Evolutionary conservation across 2,888 invertebrate genomes (phyloP), one percentile per base, ranked within the genome.

Genomic region (Mesopsocus fuscifrons): DNA sequence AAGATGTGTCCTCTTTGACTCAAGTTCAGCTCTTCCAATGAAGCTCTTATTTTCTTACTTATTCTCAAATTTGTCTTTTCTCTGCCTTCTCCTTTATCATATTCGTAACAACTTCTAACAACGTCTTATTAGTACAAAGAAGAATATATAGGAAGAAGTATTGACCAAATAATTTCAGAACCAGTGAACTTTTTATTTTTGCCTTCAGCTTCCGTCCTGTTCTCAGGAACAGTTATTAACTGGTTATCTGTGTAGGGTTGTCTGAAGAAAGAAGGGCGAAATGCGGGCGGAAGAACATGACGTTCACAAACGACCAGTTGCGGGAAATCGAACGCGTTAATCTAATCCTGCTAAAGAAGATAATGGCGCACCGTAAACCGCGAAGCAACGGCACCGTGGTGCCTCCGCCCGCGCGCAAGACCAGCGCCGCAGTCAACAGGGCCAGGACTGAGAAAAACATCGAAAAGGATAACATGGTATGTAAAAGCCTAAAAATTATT

Each of bases 391-490:
- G 20, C 38, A 16, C 17, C n/a, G 18, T 34, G 11, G 44, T 45
- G 38, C 43, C 43, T 17, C 42, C 41, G 8, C 34, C 43, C 11
- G 46, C 15, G 15, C 6, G 38, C 9, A 38, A 43, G 33, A 41
- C 51, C n/a, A 51, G 51, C 45, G 47, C 51, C 20, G 46, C 45
- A 16, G 46, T 51, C 13, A 51, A 51, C 34, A 34, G 51, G 43
- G 41, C 41, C 13, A 47, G 43, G 30, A 46, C 46, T 30, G 48
- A 50, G 35, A 41, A 49, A 34, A 45, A 46, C 45, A 50, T 51
- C 26, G 45, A 46, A n/a, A 44, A 41, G n/a, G 49, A 51, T 13
- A 51, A 51, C 26, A 43, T 46, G 32, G 51, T 51, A 44, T 47
- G 45, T 44, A 30, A 34, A 44, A 23, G 20, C 41, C 21, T 23